Percentiles rank a stretch among this genome's conserved stretches.
phyloP scores from a whole-genome alignment of 1,140 invertebrate genomes.

The Brachionus manjavacas region DNA sequence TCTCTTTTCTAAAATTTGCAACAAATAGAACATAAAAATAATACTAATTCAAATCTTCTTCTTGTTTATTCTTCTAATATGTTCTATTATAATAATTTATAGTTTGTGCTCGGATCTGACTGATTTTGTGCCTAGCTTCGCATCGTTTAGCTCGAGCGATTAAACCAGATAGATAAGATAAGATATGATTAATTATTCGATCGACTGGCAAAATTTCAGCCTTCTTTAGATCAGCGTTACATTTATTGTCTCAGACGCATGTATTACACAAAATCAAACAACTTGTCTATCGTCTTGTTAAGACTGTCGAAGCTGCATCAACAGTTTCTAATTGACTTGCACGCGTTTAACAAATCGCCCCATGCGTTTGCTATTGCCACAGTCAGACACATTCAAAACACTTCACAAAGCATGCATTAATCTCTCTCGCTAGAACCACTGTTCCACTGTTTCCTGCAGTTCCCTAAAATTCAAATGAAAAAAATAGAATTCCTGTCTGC shows the following conservation, averaged over 20 bases:
- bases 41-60: constrained; percentile 33
- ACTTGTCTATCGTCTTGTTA: background rate
- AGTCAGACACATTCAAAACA: background rate
- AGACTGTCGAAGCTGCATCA: background rate
- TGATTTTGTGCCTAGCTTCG: constrained; percentile 6
- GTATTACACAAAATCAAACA: background rate
- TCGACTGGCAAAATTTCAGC: background rate
- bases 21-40: constrained; percentile 37
- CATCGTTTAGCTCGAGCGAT: background rate
- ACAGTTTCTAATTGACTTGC: background rate
- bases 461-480: background rate
- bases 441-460: background rate
- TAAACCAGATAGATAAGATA: constrained; percentile 10
- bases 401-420: background rate
- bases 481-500: background rate
- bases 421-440: background rate
- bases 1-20: constrained; percentile 6
- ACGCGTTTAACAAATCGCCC: background rate
- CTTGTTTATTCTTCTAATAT: background rate
- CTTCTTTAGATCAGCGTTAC: background rate
- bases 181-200: constrained; percentile 32
- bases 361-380: background rate
- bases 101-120: background rate
- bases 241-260: constrained; percentile 3
- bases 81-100: constrained; percentile 37